Conservation (phyloP, 2,888 invertebrate species). For the Poecilobothrus nobilitatus region DNA sequence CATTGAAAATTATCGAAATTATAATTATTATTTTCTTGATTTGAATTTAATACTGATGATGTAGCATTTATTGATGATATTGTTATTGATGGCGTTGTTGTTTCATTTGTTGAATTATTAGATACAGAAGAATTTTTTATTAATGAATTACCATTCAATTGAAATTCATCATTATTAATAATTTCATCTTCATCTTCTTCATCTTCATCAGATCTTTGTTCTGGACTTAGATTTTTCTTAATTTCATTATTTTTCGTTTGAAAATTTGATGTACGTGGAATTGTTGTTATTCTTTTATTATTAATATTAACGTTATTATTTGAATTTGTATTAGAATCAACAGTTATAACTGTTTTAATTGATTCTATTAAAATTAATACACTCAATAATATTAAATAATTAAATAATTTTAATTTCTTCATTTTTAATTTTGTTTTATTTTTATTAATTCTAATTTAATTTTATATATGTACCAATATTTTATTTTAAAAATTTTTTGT, state of each 20-base stretch:
- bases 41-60: background rate
- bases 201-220: background rate
- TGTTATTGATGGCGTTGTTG: background rate
- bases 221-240: background rate
- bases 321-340: background rate
- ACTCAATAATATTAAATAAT: background rate
- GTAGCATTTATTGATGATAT: no score
- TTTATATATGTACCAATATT: background rate
- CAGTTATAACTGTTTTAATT: background rate
- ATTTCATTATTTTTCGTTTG: background rate
- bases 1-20: constrained; percentile 9
- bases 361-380: background rate
- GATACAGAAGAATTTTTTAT: no score
- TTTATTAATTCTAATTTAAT: background rate
- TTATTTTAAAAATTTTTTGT: background rate
- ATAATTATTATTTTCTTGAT: background rate
- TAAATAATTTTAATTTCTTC: background rate
- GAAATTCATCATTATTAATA: background rate
- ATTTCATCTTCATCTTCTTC: background rate
- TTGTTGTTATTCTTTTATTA: background rate
- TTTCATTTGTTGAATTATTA: background rate
- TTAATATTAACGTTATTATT: background rate
- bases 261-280: background rate
- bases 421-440: background rate
- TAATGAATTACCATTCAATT: no score